Base-by-base conservation (phyloP, 2,888 invertebrate genomes). In the Campopleginae sp. region DNA sequence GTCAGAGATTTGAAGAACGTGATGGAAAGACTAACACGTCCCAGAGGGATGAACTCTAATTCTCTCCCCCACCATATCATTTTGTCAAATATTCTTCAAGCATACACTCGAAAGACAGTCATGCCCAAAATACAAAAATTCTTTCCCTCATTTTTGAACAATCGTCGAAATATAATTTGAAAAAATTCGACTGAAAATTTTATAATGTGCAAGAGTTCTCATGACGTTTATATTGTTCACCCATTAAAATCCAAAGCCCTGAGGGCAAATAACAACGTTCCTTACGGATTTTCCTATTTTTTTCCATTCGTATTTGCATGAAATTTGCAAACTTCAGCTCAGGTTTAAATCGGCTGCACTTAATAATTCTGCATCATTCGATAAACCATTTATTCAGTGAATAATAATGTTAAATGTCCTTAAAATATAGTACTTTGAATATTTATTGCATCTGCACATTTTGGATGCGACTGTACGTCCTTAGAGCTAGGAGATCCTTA, bases 1-100 rank as follows among this genome's bases (percentile, higher is more conserved):
- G 65, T 44, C 51, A 46, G 54, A 76, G 66, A 66, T 78, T 63
- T 70, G 84, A 82, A 54, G 74, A 82, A 78, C 81, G 82, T 68
- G 81, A 84, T 61, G 81, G 63, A 54, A 68, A 72, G 78, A 68
- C 66, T 42, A 14, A 54, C 63, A 3, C 71, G 38, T 33, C 75
- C 27, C 33, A 78, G 84, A 77, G 74, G 68, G 61, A 78, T 79
- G 17, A 33, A 44, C 17, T 31, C 23, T 48, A 17, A 68, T 33
- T 33, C 38, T 46, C 44, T 33, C 38, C 42, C 31, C 27, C 31
- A 33, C 48, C 8, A 17, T 46, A 27, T 27, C 68, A 4, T 44
- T 63, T 33, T 23, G 46, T 46, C 31, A 48, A 51, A 54, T 42
- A 17, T 42, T 46, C 48, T 66, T 54, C 42, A 72, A 72, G 17